A percentile compares a stretch with the other conserved stretches of the same genome.
Evolutionary conservation across 2,113 vertebrate genomes (phyloP).

Genomic region (Neopipo cinnamomea): DNA sequence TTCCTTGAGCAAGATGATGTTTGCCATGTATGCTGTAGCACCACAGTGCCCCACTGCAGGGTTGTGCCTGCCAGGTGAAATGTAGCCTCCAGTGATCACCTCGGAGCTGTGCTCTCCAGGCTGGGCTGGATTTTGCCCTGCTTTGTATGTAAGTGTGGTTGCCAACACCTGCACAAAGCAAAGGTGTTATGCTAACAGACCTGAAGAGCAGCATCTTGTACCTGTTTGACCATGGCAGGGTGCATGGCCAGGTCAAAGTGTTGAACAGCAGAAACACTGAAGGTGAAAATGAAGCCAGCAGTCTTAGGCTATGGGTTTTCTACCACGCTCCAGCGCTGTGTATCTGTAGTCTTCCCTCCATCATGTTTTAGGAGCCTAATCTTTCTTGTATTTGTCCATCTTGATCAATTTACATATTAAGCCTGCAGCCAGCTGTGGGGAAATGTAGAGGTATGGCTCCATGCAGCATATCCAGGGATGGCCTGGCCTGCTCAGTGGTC

Average conservation of each 20-base stretch:
- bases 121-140: neutral
- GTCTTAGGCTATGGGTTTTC: neutral
- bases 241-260: neutral
- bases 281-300: neutral
- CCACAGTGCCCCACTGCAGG: neutral
- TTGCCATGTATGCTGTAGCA: neutral
- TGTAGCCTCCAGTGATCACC: neutral
- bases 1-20: neutral
- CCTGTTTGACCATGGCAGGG: neutral
- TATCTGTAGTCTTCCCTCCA: neutral
- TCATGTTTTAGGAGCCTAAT: neutral
- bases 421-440: neutral
- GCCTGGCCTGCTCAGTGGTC: neutral
- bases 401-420: slow-evolving; percentile 5
- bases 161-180: neutral
- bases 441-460: neutral
- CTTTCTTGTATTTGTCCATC: slow-evolving; percentile 32
- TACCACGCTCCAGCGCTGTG: neutral
- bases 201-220: slow-evolving; percentile 14
- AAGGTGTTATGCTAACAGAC: neutral
- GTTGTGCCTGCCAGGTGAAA: neutral
- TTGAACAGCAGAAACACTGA: neutral
- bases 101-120: neutral
- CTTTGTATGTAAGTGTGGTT: neutral
- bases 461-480: neutral